Percentiles rank a stretch among this genome's conserved stretches.
Conservation (phyloP, 2,797 vertebrate genomes). For the Lagocephalus sceleratus region DNA sequence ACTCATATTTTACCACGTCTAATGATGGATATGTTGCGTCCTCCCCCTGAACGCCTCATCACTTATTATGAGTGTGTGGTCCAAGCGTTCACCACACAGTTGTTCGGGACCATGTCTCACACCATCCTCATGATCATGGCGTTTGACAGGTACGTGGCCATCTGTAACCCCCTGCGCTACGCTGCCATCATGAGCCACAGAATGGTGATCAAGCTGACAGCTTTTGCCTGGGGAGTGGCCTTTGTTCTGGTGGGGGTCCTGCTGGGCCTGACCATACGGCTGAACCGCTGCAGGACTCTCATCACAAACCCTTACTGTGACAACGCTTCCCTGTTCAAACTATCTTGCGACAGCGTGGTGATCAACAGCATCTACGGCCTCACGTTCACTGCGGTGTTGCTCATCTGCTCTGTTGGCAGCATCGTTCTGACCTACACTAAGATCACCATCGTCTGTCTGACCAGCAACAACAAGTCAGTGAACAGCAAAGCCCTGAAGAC, state of each 20-base stretch:
- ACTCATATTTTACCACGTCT: slow-evolving; percentile 63
- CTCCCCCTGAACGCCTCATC: slow-evolving; percentile 70
- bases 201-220: slow-evolving; percentile 61
- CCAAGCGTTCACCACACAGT: slow-evolving; percentile 78
- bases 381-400: slow-evolving; percentile 49
- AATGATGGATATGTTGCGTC: slow-evolving; percentile 64
- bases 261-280: slow-evolving; percentile 37
- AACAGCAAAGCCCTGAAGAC: slow-evolving; percentile 46
- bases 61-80: slow-evolving; percentile 72
- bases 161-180: slow-evolving; percentile 78
- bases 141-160: slow-evolving; percentile 77
- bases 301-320: slow-evolving; percentile 75
- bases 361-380: slow-evolving; percentile 75
- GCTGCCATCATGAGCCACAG: slow-evolving; percentile 62
- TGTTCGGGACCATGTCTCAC: slow-evolving; percentile 70
- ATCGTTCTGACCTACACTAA: slow-evolving; percentile 51
- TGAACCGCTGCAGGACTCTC: slow-evolving; percentile 56
- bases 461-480: slow-evolving; percentile 36
- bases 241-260: slow-evolving; percentile 35
- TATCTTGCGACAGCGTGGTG: slow-evolving; percentile 68
- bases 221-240: slow-evolving; percentile 47
- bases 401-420: slow-evolving; percentile 40
- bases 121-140: slow-evolving; percentile 81
- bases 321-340: slow-evolving; percentile 73
- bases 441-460: slow-evolving; percentile 30